These are phyloP conservation scores for Caenorhabditis latens DNA, from an alignment of 1,140 invertebrate species.

Conservation along the genomic window DNA sequence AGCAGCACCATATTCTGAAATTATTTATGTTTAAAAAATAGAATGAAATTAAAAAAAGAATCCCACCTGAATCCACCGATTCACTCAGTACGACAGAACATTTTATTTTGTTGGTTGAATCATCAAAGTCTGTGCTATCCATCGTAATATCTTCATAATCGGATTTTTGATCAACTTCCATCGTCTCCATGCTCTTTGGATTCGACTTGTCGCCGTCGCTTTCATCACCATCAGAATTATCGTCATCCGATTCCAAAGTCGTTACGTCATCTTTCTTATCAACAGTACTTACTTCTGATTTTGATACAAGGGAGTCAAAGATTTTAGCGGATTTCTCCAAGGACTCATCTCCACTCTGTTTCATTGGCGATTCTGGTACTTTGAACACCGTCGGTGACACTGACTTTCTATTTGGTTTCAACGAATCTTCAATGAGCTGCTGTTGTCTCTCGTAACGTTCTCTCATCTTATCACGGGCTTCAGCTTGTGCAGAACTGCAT, in stretches of 20 bases:
- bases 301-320: too few species aligned
- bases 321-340: too few species aligned
- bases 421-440: constrained; percentile 4
- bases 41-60: neutral
- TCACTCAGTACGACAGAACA: too few species aligned
- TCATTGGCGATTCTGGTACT: neutral
- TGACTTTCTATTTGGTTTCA: neutral
- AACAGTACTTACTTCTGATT: neutral
- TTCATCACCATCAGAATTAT: neutral
- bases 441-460: neutral
- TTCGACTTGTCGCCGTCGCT: neutral
- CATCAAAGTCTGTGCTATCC: too few species aligned
- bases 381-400: neutral
- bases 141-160: too few species aligned
- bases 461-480: neutral
- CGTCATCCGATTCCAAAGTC: neutral
- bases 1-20: neutral
- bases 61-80: neutral
- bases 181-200: neutral
- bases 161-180: neutral
- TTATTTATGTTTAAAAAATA: too few species aligned
- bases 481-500: constrained; percentile 27
- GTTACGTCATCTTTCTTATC: neutral
- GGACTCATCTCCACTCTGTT: too few species aligned
- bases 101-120: too few species aligned